These are phyloP conservation scores for Sander vitreus DNA, from an alignment of 2,113 vertebrate species.

Conservation along the genomic window DNA sequence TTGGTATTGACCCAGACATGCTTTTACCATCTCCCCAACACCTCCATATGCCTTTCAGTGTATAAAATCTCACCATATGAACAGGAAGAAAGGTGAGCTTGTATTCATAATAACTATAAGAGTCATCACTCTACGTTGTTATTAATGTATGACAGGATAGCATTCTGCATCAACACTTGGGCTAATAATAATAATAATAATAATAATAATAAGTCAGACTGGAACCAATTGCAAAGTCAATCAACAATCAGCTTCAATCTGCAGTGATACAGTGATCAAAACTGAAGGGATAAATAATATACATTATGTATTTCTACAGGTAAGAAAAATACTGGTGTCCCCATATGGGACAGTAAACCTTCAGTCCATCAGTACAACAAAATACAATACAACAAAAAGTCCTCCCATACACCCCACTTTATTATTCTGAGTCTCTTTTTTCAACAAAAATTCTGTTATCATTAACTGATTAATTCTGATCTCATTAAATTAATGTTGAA, in stretches of 20 bases:
- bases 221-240: constrained; percentile 63
- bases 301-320: constrained; percentile 10
- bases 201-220: constrained; percentile 27
- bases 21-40: constrained; percentile 4
- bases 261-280: constrained; percentile 45
- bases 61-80: constrained; percentile 60
- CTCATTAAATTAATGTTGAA: neutral
- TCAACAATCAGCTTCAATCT: constrained; percentile 47
- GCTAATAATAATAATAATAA: constrained; percentile 66
- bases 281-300: constrained; percentile 44
- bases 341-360: neutral
- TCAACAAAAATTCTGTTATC: neutral
- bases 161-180: constrained; percentile 65
- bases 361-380: neutral
- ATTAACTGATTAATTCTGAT: neutral
- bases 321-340: constrained; percentile 17
- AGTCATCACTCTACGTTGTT: constrained; percentile 72
- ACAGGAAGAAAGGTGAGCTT: constrained; percentile 66
- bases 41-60: constrained; percentile 36
- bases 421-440: neutral
- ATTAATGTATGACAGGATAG: constrained; percentile 68
- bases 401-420: neutral
- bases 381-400: neutral
- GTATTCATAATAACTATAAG: constrained; percentile 64
- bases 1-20: constrained; percentile 16